Percentiles rank a stretch among this genome's conserved stretches.
Evolutionary conservation across 2,797 vertebrate genomes (phyloP).

Genomic region (Acanthornis magna): DNA sequence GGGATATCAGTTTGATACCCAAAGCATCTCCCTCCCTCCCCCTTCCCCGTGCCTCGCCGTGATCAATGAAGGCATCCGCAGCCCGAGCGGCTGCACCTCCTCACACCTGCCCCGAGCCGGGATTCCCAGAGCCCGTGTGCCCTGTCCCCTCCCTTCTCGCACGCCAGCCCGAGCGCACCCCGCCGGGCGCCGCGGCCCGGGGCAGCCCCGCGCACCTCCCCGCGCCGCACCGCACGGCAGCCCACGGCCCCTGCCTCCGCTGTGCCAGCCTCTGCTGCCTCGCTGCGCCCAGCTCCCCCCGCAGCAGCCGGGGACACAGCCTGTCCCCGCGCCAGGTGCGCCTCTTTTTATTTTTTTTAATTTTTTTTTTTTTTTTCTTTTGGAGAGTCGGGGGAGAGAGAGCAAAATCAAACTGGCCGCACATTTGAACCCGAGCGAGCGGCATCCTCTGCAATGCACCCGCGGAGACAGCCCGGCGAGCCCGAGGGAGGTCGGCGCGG

Average conservation of each 20-base stretch:
- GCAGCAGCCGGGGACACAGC: not conserved
- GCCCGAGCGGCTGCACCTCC: not conserved
- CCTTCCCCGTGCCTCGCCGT: not conserved
- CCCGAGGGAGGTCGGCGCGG: not conserved
- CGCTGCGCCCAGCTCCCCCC: not conserved
- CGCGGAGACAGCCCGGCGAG: not conserved
- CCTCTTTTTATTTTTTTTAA: not conserved
- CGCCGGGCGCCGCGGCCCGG: not conserved
- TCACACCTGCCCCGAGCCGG: not conserved
- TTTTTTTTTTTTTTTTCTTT: not conserved
- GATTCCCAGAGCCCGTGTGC: not conserved
- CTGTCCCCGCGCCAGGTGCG: not conserved
- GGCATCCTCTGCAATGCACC: not conserved
- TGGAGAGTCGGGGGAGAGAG: fast-evolving
- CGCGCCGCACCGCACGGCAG: not conserved
- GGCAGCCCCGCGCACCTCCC: not conserved
- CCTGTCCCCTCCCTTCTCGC: not conserved
- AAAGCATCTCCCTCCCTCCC: not conserved
- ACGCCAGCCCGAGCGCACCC: not conserved
- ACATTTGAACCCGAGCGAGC: not conserved
- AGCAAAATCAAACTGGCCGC: not conserved
- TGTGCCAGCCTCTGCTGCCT: not conserved
- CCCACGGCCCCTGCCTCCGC: not conserved
- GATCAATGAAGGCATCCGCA: not conserved
- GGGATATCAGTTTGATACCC: not conserved